Evolutionary conservation across 2,888 invertebrate genomes (phyloP), one percentile per base, ranked within the genome.

Genomic region (Lordiphosa fenestrarum): DNA sequence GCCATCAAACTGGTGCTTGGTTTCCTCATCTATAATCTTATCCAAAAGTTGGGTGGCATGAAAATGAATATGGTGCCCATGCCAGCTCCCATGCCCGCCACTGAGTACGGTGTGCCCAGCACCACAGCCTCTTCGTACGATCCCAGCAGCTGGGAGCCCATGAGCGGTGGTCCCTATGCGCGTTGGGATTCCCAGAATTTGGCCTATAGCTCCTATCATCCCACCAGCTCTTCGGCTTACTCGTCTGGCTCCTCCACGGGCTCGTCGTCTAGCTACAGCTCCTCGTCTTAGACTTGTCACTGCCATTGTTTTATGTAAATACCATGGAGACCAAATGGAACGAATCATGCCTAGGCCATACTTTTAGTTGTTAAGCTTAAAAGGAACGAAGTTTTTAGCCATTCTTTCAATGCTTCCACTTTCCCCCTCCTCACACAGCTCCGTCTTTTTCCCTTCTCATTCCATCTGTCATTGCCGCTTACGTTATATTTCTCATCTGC

Each of bases 41-140:
- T 94, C 62, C 94, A 94, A 89, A 95, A 95, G 91, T 92, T 94
- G 89, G 95, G 95, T 90, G 94, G 92, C 82, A 94, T 95, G 94
- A 92, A 93, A 59, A 94, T 94, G 94, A 91, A 91, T 44, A 93
- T 93, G 93, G 86, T 88, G 73, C 92, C 93, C 47, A 91, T 87
- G 76, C 89, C 91, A 53, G 89, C 91, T 62, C 91, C 92, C 35
- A 91, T 92, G 35, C 92, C 93, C 53, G 90, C 92, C 47, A 89
- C 92, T 7, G 91, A 93, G 63, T 95, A 95, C 86, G 95, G 95
- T 42, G 92, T 93, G 47, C 94, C 95, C 41, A 91, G 93, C 58
- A 90, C 91, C 30, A 93, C 94, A 30, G 91, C 92, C 63, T 94
- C 93, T 81, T 94, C 94, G 2, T 95, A 95, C 91, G 92, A 93